Evolutionary conservation across 2,113 vertebrate species (phyloP).

Genomic region (Ptilonorhynchus violaceus): DNA sequence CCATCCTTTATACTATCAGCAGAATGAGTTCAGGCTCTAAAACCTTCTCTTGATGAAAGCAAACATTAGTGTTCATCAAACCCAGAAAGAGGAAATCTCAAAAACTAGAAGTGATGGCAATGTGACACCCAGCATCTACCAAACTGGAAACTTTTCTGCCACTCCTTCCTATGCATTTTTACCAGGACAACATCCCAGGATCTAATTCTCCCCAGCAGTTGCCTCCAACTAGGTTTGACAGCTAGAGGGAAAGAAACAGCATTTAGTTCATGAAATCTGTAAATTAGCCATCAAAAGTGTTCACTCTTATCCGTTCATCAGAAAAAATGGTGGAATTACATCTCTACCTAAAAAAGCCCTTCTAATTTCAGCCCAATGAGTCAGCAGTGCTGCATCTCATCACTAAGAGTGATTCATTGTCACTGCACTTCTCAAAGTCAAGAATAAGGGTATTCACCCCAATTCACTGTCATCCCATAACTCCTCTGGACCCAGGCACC

Average conservation of each 20-base stretch:
- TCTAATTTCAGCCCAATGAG: constrained; percentile 38
- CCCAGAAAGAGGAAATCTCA: background rate
- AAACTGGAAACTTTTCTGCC: background rate
- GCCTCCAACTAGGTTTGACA: background rate
- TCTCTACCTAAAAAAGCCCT: constrained; percentile 46
- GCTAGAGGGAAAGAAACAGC: background rate
- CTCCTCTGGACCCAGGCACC: background rate
- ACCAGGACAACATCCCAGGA: background rate
- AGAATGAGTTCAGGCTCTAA: background rate
- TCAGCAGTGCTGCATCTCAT: constrained; percentile 55
- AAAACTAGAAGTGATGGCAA: background rate
- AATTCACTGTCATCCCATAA: constrained; percentile 6
- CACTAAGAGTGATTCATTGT: constrained; percentile 54
- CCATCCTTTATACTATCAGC: background rate
- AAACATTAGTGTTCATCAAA: background rate
- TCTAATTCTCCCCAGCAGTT: background rate
- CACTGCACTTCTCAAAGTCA: constrained; percentile 61
- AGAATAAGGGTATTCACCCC: constrained; percentile 49
- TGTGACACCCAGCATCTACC: background rate
- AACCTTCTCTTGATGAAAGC: background rate
- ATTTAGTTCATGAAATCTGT: background rate
- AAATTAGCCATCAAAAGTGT: constrained; percentile 3
- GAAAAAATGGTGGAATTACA: constrained; percentile 23
- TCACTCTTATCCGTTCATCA: constrained; percentile 11
- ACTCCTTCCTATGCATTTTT: background rate